phyloP scores from a whole-genome alignment of 1,140 invertebrate genomes.

The Lucilia cuprina region DNA sequence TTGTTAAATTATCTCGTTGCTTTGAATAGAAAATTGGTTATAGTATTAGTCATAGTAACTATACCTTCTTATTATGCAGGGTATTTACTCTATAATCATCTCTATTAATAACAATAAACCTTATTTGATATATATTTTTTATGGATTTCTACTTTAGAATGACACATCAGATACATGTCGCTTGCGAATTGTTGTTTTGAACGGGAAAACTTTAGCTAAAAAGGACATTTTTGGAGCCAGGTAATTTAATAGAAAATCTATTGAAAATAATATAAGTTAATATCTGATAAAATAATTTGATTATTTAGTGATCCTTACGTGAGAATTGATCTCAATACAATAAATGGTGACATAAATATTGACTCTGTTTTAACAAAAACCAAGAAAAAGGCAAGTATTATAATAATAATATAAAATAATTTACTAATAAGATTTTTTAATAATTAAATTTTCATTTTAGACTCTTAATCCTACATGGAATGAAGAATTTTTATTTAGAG shows the following conservation, averaged over 20 bases:
- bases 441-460: slow-evolving; percentile 65
- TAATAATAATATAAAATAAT: not conserved
- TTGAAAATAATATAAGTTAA: no score
- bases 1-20: no score
- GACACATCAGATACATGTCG: slow-evolving; percentile 78
- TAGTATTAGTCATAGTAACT: no score
- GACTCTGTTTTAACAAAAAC: slow-evolving; percentile 94
- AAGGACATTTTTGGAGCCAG: slow-evolving; percentile 98
- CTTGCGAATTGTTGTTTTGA: slow-evolving; percentile 82
- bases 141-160: slow-evolving; percentile 66
- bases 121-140: not conserved
- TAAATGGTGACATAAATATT: slow-evolving; percentile 83
- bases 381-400: slow-evolving; percentile 84
- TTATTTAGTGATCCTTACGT: slow-evolving; percentile 92
- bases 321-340: slow-evolving; percentile 85
- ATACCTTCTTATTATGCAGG: no score
- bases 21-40: no score
- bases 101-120: not conserved
- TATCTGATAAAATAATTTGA: not conserved
- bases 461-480: slow-evolving; percentile 96
- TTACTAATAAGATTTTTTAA: not conserved
- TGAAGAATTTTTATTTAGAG: slow-evolving; percentile 94
- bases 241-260: slow-evolving; percentile 48
- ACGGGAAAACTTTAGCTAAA: slow-evolving; percentile 90
- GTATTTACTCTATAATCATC: no score